Percentiles rank a stretch among this genome's conserved stretches.
phyloP scores from a whole-genome alignment of 2,888 invertebrate genomes.

The Agrotis clavis region DNA sequence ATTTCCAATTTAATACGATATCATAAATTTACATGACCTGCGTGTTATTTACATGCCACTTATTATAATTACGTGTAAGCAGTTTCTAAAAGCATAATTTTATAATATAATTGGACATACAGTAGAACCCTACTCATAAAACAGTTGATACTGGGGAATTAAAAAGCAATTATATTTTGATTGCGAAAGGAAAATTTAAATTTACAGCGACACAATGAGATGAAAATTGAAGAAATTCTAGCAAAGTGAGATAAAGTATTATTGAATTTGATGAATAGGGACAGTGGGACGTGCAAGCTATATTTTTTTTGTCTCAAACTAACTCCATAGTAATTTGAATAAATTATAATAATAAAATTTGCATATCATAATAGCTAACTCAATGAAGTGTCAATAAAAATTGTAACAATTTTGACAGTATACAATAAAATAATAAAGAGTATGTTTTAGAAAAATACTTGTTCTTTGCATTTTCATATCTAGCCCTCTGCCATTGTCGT shows the following conservation, averaged over 20 bases:
- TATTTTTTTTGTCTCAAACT: slow-evolving; percentile 20
- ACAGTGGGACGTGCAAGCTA: slow-evolving; percentile 1
- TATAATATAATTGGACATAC: slow-evolving; percentile 27
- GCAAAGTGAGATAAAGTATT: slow-evolving; percentile 38
- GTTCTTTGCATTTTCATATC: too few relatives aligned
- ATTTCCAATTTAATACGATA: neutral
- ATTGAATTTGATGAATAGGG: slow-evolving; percentile 26
- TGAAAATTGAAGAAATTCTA: slow-evolving; percentile 45
- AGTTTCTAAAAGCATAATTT: slow-evolving; percentile 33
- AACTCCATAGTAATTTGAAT: slow-evolving; percentile 10
- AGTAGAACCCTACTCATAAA: slow-evolving; percentile 39
- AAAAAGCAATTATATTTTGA: slow-evolving; percentile 63
- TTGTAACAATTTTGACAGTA: neutral
- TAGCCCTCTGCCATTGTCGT: too few relatives aligned
- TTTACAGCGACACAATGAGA: slow-evolving; percentile 49
- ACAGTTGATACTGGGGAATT: slow-evolving; percentile 52
- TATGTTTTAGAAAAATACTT: neutral
- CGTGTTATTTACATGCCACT: slow-evolving; percentile 10
- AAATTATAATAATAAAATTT: slow-evolving; percentile 26
- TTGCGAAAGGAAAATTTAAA: slow-evolving; percentile 55
- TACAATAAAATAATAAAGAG: too few relatives aligned
- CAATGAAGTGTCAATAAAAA: slow-evolving; percentile 1
- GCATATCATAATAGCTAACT: slow-evolving; percentile 7
- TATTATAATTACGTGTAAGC: slow-evolving; percentile 27
- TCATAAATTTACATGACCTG: neutral